phyloP scores from a whole-genome alignment of 2,888 invertebrate species.

The Tipula confusa region DNA sequence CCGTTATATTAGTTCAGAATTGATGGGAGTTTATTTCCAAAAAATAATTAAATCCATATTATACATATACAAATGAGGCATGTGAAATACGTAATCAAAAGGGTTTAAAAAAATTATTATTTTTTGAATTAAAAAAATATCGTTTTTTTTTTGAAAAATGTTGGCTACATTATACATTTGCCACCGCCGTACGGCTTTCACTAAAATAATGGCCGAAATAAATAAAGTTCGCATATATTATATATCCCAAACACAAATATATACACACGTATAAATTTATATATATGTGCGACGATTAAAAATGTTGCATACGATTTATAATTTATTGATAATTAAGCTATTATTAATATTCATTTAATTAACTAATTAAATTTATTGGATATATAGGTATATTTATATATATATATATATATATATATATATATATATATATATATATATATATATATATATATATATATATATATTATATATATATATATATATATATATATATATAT shows the following conservation, averaged over 20 bases:
- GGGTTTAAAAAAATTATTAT: background rate
- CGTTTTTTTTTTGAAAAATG: background rate
- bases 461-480: too few species aligned
- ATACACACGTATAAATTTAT: background rate
- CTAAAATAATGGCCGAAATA: background rate
- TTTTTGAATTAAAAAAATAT: background rate
- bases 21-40: background rate
- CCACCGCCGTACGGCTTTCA: background rate
- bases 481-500: too few species aligned
- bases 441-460: too few species aligned
- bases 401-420: too few species aligned
- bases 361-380: constrained; percentile 1
- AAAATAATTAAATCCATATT: background rate
- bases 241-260: background rate
- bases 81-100: background rate
- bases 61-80: background rate
- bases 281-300: background rate
- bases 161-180: background rate
- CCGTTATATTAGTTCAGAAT: background rate
- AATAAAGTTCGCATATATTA: background rate
- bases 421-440: too few species aligned
- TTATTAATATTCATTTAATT: constrained; percentile 25
- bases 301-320: background rate
- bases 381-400: too few species aligned
- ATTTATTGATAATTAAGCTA: constrained; percentile 12